Conservation (phyloP, 2,113 vertebrate genomes). For the Athene cunicularia region DNA sequence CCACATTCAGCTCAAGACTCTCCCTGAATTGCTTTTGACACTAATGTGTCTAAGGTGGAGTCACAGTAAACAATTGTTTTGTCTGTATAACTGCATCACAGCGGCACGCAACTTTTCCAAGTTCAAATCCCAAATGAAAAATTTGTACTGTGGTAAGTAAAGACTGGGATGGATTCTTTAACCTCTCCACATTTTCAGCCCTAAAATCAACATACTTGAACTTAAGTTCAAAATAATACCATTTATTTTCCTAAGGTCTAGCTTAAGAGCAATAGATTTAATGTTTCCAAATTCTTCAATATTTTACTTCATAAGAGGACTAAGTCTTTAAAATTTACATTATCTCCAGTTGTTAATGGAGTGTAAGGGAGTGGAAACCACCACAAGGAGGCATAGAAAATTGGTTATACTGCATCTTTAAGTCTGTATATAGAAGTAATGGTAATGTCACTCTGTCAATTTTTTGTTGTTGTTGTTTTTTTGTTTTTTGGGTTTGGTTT, state of each 20-base stretch:
- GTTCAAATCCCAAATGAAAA: background rate
- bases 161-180: background rate
- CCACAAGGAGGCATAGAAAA: background rate
- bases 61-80: background rate
- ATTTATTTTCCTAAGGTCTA: background rate
- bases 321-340: background rate
- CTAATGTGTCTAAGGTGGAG: background rate
- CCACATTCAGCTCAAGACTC: background rate
- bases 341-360: background rate
- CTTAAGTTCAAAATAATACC: background rate
- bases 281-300: background rate
- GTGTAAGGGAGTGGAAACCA: background rate
- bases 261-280: background rate
- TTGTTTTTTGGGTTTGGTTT: too few relatives aligned
- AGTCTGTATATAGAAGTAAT: background rate
- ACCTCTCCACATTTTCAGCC: background rate
- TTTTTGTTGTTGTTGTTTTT: background rate
- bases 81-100: background rate
- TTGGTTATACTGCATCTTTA: background rate
- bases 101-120: background rate
- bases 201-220: background rate
- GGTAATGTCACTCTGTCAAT: background rate
- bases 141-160: background rate
- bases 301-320: background rate
- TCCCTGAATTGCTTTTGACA: background rate